Percentiles rank a stretch among this genome's conserved stretches.
These are phyloP conservation scores for Hylaea fasciaria DNA, from an alignment of 2,888 invertebrate species.

Conservation along the genomic window DNA sequence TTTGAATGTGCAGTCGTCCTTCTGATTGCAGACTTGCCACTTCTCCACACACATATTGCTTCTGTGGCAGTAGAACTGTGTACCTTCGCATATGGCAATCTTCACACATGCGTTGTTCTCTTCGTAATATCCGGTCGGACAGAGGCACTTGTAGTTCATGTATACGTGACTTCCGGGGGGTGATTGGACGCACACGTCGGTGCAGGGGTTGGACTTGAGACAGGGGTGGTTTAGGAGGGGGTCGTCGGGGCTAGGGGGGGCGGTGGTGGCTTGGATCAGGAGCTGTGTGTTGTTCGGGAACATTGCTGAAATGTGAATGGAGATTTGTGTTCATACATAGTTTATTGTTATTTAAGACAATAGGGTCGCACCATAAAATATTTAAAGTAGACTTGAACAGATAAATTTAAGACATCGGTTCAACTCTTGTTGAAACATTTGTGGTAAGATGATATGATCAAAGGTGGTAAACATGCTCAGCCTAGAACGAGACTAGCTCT, in stretches of 20 bases:
- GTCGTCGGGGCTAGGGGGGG: constrained; percentile 44
- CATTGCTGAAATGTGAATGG: constrained; percentile 78
- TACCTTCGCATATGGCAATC: constrained; percentile 77
- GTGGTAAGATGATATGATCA: too few relatives aligned
- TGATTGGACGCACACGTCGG: constrained; percentile 88
- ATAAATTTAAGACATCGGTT: too few relatives aligned
- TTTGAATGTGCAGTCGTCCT: constrained; percentile 78
- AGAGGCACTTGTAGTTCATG: constrained; percentile 79
- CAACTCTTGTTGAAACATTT: too few relatives aligned
- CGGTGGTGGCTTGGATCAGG: constrained; percentile 58
- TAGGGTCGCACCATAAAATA: too few relatives aligned
- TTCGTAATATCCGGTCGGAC: constrained; percentile 88
- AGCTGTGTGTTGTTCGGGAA: constrained; percentile 76
- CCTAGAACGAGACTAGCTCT: too few relatives aligned
- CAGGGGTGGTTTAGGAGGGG: constrained; percentile 83
- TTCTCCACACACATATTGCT: constrained; percentile 75
- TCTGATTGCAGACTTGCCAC: constrained; percentile 77
- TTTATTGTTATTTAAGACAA: too few relatives aligned
- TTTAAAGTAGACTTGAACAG: too few relatives aligned
- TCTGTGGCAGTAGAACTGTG: constrained; percentile 72
- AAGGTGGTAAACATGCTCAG: too few relatives aligned
- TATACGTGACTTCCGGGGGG: constrained; percentile 41
- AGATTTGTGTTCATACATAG: too few relatives aligned
- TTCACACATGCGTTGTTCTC: constrained; percentile 83
- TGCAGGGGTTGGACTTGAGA: constrained; percentile 87